Base-by-base conservation (phyloP, 2,888 invertebrate genomes). In the Chromoteleia sp. region DNA sequence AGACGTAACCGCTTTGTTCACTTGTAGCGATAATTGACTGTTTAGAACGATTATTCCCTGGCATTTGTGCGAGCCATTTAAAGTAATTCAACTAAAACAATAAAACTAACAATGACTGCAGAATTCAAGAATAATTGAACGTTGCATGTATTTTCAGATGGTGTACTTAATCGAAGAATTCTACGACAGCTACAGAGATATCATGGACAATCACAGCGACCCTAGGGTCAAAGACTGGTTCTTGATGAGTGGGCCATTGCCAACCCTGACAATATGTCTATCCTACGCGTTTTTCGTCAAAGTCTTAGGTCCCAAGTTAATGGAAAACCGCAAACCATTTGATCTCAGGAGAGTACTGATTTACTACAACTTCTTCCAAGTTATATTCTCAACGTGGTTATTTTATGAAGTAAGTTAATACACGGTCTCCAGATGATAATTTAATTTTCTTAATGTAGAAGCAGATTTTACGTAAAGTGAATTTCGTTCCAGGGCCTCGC, bases 121-220 rank as follows among this genome's bases (percentile, higher is more conserved):
- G n/a, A n/a, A n/a, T n/a, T n/a, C n/a, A n/a, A n/a, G n/a, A n/a
- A 29, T 29, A 29, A 29, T 29, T 3, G 4, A 29, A 29, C 3
- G 1, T 29, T 1, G 10, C 8, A 6, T 43, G 7, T 43, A 71
- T 39, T 89, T 86, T 12, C 87, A 91, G 91, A 96, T 96, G 95
- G 94, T 93, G 84, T 89, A 93, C 88, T 86, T 93, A 88, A 91
- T 95, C 77, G 91, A 91, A 87, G 92, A 92, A 87, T 89, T 95
- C 84, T 93, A 94, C 86, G 95, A 94, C 85, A 93, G 94, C 19
- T 96, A 96, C 91, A 93, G 94, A 86, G 96, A 97, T 90, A 89
- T 97, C 77, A 96, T 97, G 96, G 96, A 96, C 91, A 96, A 97
- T 90, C 95, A 96, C 92, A 96, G 97, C 90, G 96, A 98, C 92